Conservation (phyloP, 2,113 vertebrate genomes). For the Prochilodus magdalenae region DNA sequence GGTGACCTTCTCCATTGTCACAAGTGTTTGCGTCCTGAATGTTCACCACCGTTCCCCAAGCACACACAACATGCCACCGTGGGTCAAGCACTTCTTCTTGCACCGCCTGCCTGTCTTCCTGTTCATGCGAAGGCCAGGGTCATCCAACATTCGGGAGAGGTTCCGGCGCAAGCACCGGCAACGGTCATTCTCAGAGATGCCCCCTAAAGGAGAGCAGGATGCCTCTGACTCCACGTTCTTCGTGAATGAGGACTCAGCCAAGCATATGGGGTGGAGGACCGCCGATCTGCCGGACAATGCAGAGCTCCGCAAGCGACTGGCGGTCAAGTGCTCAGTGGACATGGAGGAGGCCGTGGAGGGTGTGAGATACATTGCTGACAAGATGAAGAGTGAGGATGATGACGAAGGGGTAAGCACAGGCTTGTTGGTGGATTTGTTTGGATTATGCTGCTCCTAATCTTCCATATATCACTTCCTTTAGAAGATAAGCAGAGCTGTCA, state of each 20-base stretch:
- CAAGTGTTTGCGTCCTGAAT: constrained; percentile 82
- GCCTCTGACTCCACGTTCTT: constrained; percentile 71
- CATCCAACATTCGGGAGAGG: constrained; percentile 62
- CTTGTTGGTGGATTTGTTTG: background rate
- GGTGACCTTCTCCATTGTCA: constrained; percentile 85
- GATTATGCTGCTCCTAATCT: background rate
- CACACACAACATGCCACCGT: constrained; percentile 81
- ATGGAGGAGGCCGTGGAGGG: constrained; percentile 79
- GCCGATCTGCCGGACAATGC: constrained; percentile 71
- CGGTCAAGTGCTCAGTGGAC: constrained; percentile 72
- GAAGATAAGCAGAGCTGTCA: background rate
- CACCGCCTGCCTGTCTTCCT: constrained; percentile 76
- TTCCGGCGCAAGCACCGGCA: constrained; percentile 63
- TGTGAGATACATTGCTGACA: constrained; percentile 79
- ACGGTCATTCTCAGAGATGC: constrained; percentile 47
- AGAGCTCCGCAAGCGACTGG: constrained; percentile 74
- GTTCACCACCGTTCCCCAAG: constrained; percentile 82
- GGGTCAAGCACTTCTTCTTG: constrained; percentile 79
- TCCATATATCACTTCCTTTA: background rate
- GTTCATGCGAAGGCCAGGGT: constrained; percentile 78
- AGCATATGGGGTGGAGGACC: constrained; percentile 71
- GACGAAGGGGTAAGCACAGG: constrained; percentile 77
- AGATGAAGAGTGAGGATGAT: constrained; percentile 81
- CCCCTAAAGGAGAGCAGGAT: constrained; percentile 34
- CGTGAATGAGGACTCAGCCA: constrained; percentile 75